Evolutionary conservation across 1,140 invertebrate species (phyloP), one percentile per base, ranked within the genome.

Genomic region (Sminthurinus signatus): DNA sequence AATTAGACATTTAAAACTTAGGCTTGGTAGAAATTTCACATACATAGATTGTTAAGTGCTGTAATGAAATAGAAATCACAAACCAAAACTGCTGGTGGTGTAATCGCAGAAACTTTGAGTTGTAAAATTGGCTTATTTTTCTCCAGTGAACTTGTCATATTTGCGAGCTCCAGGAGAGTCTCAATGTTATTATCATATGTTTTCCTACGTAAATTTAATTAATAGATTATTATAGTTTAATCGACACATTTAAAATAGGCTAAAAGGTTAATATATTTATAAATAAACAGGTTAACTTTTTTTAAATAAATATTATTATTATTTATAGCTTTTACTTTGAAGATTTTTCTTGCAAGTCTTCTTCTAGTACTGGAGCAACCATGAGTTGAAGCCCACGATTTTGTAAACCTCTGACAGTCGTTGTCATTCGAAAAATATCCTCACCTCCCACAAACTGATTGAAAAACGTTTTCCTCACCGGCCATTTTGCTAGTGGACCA

Each of bases 351-450:
- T 74, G 73, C 2, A 76, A 65, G 50, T 77, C 75, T 51, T 76
- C 76, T 65, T 77, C 76, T 25, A 77, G 68, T 28, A 75, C 75
- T 32, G 75, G 77, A 21, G 73, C 72, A 19, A 78, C 68, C 76
- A 78, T 77, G 5, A 78, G 70, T n/a, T 65, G 54, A 4, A 78
- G 62, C 12, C 73, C 73, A 5, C 71, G 50, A 15, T 65, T 56
- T 21, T 71, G 69, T 28, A 77, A 65, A 25, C 29, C 21, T 1
- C 60, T 21, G 2, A 74, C 73, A 0, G 70, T 67, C 19, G 42
- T 31, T 17, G 63, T 55, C 69, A 78, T 71, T 17, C 72, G 63
- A 0, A 32, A 12, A 27, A 67, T 51, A 36, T 70, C 64, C 23
- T 76, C 71, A 28, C 76, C 76, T 2, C 74, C 76, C 36, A 78